Evolutionary conservation across 2,888 invertebrate species (phyloP), one percentile per base, ranked within the genome.

Genomic region (Clepsis dumicolana): DNA sequence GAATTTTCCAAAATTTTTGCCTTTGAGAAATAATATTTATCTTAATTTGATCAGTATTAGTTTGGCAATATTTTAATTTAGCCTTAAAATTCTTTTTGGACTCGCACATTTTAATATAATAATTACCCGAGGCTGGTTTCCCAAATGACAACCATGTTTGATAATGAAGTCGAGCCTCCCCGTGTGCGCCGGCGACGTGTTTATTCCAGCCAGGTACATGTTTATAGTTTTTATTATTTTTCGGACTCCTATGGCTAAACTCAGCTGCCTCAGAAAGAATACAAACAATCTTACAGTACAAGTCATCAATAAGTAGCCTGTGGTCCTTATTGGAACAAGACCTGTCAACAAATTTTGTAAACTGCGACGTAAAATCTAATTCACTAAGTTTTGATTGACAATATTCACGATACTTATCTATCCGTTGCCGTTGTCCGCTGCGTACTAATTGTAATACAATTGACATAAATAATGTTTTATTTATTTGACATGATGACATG

Each of bases 131-230:
- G n/a, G 4, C n/a, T 1, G 41, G 41, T 16, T 44, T 44, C 7
- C 41, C 41, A 44, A 44, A 44, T n/a, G 41, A 44, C 4, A 44
- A 44, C 41, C 41, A 44, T 16, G 41, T 44, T 44, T 44, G 41
- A 44, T 16, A 44, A 4, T 44, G 14, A 44, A 44, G 41, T n/a
- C 41, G n/a, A 16, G 41, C 41, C 41, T 44, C 41, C 16, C 41
- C 1, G 29, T 44, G 16, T 7, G 41, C 16, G 41, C 5, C 41
- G 4, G 29, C 29, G 29, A 29, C 29, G 7, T 29, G 7, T 29
- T 29, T 29, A 29, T 29, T 29, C 29, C 29, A 29, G 29, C 29
- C 29, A 4, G 29, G 29, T 4, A 29, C 29, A 29, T 29, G 7
- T 29, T 29, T 29, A 29, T 29, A 29, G 29, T 29, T 29, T 7